Base-by-base conservation (phyloP, 2,888 invertebrate genomes). In the Pollenia labialis region DNA sequence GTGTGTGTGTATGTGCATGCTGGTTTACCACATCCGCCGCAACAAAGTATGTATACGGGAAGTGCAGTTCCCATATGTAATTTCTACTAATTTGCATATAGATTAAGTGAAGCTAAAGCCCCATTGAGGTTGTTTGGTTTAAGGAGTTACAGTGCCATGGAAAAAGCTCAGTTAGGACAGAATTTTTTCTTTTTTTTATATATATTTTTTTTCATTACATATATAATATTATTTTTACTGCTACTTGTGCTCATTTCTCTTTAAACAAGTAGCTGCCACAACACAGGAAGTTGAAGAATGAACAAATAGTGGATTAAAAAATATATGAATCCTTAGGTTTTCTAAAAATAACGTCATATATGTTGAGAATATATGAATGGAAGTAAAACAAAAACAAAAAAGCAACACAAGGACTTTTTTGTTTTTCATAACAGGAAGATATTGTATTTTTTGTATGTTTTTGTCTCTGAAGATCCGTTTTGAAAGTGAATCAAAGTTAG, bases 41-140 rank as follows among this genome's bases (percentile, higher is more conserved):
- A 85, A 79, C 82, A 77, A 76, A 88, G 81, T 81, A 74, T 75
- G 72, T 83, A 62, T 80, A 83, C 74, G 85, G 87, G 87, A 87
- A 87, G 76, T 88, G 80, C 87, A 87, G 88, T 88, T 88, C 88
- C 88, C 88, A 88, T 89, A 89, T 85, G 88, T 85, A 89, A 86
- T 88, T 88, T 88, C 85, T 86, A 83, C 88, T 88, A 89, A 89
- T 89, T 89, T 89, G 89, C 89, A 89, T 89, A 88, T 89, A 89
- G 89, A 88, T 89, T 89, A 88, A 83, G 85, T 79, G 77, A 60
- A 84, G 81, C 87, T 87, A 85, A 85, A 87, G 87, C 82, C 79
- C 87, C 82, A 83, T 83, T 85, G 85, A 80, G 85, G 80, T 84
- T 87, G 62, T 81, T 87, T 81, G 87, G 84, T 68, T 87, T 76